These are phyloP conservation scores for Ranitomeya variabilis DNA, from an alignment of 2,113 vertebrate species.

Conservation along the genomic window DNA sequence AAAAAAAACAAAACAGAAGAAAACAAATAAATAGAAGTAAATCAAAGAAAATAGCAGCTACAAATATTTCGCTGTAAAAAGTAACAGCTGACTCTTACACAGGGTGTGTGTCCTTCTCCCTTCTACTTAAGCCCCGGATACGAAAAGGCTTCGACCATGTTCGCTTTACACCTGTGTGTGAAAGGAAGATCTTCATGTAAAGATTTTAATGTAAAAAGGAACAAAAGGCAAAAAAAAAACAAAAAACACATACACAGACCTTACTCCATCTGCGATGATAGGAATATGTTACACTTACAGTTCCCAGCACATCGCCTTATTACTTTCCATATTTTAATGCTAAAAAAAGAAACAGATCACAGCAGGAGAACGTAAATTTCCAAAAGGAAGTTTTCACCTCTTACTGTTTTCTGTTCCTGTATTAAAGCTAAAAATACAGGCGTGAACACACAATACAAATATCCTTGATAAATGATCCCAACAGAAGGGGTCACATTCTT, in stretches of 20 bases:
- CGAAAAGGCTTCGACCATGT: constrained; percentile 87
- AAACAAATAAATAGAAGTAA: background rate
- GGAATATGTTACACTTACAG: background rate
- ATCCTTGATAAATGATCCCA: background rate
- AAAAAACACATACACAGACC: background rate
- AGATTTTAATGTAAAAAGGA: background rate
- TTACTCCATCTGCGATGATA: background rate
- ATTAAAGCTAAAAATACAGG: background rate
- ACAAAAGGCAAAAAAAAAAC: background rate
- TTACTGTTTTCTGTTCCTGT: background rate
- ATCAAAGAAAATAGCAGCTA: background rate
- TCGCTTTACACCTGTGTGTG: constrained; percentile 78
- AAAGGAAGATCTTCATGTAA: background rate
- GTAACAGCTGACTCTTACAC: constrained; percentile 71
- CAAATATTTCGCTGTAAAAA: background rate
- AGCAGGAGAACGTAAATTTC: background rate
- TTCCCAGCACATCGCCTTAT: background rate
- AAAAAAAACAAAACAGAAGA: background rate
- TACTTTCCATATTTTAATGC: background rate
- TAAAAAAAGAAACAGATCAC: background rate
- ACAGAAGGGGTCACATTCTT: background rate
- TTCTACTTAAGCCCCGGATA: constrained; percentile 85
- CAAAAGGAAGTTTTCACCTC: background rate
- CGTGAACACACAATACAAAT: background rate
- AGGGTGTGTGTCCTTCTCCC: constrained; percentile 81